Evolutionary conservation across 2,113 vertebrate species (phyloP).

Genomic region (Lutjanus erythropterus): DNA sequence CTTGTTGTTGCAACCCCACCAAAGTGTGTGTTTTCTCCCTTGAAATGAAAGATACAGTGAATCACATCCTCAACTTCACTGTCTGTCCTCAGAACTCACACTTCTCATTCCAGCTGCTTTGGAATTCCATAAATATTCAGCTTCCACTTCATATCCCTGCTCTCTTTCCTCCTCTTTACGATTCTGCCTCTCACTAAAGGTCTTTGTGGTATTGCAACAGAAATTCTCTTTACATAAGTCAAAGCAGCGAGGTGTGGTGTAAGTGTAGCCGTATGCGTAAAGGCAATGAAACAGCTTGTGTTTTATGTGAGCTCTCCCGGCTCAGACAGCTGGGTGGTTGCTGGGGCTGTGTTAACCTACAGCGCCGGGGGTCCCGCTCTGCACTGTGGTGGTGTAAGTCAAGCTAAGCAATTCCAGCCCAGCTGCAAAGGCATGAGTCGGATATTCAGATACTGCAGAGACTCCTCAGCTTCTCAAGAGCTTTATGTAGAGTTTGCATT

Average conservation of each 20-base stretch:
- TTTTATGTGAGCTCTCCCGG: conserved; percentile 74
- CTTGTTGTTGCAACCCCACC: too few species aligned
- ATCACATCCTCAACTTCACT: conserved; percentile 48
- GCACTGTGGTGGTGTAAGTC: conserved; percentile 55
- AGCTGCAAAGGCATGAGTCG: conserved; percentile 55
- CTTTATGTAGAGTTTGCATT: conserved; percentile 52
- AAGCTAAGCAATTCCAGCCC: conserved; percentile 53
- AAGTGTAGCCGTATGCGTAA: conserved; percentile 64
- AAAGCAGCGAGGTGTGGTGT: conserved; percentile 50
- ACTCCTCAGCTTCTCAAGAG: conserved; percentile 27
- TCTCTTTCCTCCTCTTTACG: conserved; percentile 49
- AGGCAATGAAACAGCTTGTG: conserved; percentile 77
- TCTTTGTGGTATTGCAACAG: conserved; percentile 60
- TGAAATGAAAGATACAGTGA: conserved; percentile 53
- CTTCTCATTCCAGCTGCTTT: conserved; percentile 55
- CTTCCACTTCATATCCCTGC: conserved; percentile 37
- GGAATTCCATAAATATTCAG: conserved; percentile 67
- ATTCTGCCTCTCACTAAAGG: conserved; percentile 38
- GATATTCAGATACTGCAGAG: conserved; percentile 27
- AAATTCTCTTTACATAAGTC: conserved; percentile 65
- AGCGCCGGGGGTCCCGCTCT: conserved; percentile 45
- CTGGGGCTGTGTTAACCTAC: conserved; percentile 62
- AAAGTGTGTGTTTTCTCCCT: conserved; percentile 21
- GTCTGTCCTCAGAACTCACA: conserved; percentile 39
- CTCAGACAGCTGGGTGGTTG: conserved; percentile 71